These are phyloP conservation scores for Amia ocellicauda DNA, from an alignment of 2,113 vertebrate species.

Conservation along the genomic window DNA sequence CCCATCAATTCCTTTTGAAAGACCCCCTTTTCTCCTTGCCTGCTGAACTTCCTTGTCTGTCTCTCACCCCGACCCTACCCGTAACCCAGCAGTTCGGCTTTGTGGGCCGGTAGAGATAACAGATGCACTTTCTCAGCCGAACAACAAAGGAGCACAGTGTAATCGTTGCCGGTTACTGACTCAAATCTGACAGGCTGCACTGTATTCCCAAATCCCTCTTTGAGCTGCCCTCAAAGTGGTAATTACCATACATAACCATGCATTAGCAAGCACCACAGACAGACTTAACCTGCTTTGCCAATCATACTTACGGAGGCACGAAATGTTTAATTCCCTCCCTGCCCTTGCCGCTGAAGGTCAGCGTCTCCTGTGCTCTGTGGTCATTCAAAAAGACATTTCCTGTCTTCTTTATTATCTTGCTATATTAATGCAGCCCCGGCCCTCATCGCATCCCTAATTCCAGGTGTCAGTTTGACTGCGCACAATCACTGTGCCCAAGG, in stretches of 20 bases:
- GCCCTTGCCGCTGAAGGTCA: not conserved
- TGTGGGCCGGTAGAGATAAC: not conserved
- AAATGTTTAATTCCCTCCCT: not conserved
- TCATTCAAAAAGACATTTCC: not conserved
- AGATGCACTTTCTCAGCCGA: not conserved
- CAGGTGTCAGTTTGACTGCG: not conserved
- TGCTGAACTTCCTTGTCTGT: not conserved
- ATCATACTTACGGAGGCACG: not conserved
- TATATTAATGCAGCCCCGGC: not conserved
- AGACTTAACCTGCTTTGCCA: not conserved
- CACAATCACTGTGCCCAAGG: not conserved
- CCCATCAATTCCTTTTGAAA: too few species aligned
- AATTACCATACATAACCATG: constrained; percentile 1
- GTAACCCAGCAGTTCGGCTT: not conserved
- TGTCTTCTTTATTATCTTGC: not conserved
- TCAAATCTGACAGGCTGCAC: not conserved
- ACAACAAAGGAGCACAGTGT: not conserved
- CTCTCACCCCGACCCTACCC: not conserved
- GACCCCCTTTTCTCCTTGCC: too few species aligned
- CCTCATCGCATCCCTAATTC: not conserved
- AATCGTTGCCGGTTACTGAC: not conserved
- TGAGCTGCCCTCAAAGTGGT: not conserved
- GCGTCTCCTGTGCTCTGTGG: not conserved
- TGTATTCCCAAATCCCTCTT: constrained; percentile 3
- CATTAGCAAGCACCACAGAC: not conserved